Conservation (phyloP, 2,797 vertebrate species). For the Acanthopagrus latus region DNA sequence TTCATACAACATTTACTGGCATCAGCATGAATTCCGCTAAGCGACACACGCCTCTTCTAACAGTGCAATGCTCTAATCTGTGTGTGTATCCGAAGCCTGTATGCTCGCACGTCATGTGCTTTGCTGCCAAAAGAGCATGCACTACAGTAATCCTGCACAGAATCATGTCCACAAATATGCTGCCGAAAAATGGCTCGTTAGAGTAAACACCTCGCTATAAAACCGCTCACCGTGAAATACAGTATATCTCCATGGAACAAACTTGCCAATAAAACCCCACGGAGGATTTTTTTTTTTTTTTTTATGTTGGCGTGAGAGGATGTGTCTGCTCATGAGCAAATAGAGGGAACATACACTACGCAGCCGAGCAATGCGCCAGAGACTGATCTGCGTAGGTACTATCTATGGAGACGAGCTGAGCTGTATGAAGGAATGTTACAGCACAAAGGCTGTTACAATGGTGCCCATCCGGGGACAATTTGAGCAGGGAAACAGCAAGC, state of each 20-base stretch:
- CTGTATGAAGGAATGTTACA: constrained; percentile 5
- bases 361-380: constrained; percentile 37
- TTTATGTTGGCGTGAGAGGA: constrained; percentile 22
- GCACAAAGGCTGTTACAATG: neutral
- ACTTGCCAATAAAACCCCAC: constrained; percentile 5
- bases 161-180: neutral
- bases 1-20: neutral
- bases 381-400: constrained; percentile 38
- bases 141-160: neutral
- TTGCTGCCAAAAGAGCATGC: neutral
- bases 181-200: neutral
- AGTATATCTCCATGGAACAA: constrained; percentile 8
- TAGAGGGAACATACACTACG: constrained; percentile 14
- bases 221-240: neutral
- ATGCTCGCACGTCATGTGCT: neutral
- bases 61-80: neutral
- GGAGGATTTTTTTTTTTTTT: neutral
- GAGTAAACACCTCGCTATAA: constrained; percentile 5
- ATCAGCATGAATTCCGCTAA: neutral
- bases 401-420: constrained; percentile 15
- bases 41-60: neutral
- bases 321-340: constrained; percentile 21
- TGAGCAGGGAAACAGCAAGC: neutral
- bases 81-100: neutral
- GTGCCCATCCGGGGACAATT: neutral